Evolutionary conservation across 2,888 invertebrate species (phyloP).

Genomic region (Drosophila helvetica): DNA sequence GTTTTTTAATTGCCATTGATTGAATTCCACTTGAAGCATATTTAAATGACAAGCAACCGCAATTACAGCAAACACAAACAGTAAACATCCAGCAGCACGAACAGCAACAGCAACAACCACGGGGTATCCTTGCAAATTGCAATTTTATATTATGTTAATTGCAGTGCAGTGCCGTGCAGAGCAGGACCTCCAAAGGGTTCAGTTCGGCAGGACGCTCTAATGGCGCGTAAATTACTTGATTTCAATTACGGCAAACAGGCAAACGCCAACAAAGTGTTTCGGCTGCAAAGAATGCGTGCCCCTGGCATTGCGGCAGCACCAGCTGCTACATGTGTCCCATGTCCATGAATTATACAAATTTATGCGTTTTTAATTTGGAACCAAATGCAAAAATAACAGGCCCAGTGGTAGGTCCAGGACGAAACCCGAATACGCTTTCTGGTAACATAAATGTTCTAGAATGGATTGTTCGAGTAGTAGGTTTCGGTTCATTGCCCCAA

Average conservation of each 20-base stretch:
- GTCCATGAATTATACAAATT: conserved; percentile 68
- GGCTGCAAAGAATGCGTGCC: conserved; percentile 16
- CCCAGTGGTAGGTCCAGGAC: not conserved
- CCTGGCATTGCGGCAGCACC: conserved; percentile 43
- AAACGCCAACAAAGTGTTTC: conserved; percentile 5
- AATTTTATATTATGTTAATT: conserved; percentile 68
- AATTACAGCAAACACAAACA: conserved; percentile 46
- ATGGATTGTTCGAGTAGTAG: not conserved
- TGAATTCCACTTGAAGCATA: conserved; percentile 53
- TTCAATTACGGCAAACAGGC: conserved; percentile 50
- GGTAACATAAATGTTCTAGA: not conserved
- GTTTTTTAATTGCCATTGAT: conserved; percentile 56
- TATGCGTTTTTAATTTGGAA: conserved; percentile 66
- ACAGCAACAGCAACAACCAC: conserved; percentile 2
- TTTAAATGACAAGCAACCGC: conserved; percentile 58
- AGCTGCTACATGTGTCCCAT: conserved; percentile 44
- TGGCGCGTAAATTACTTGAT: conserved; percentile 69
- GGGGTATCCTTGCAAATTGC: conserved; percentile 25
- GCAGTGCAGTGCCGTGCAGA: conserved; percentile 28
- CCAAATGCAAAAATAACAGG: conserved; percentile 38
- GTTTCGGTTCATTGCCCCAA: conserved; percentile 7
- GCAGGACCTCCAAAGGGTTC: conserved; percentile 12
- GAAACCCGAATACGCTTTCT: conserved; percentile 20
- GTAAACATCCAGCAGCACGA: conserved; percentile 1
- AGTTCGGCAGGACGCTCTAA: conserved; percentile 53